Evolutionary conservation across 1,140 invertebrate genomes (phyloP), one percentile per base, ranked within the genome.

Genomic region (Drosophila pectinifera): DNA sequence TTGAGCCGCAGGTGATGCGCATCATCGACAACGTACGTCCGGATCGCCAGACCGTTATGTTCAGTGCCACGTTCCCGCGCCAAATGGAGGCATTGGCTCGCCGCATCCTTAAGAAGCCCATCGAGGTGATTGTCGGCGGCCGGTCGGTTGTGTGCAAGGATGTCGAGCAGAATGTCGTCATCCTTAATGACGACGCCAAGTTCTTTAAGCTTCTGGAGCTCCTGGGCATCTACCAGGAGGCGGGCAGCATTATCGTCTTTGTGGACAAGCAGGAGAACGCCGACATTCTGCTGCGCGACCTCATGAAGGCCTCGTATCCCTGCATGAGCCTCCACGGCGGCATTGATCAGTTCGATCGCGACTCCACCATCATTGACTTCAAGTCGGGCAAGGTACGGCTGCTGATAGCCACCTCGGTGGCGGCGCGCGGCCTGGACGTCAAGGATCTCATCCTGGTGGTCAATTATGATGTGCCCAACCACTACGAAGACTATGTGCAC

Each of bases 401-500:
- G 26, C 91, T 97, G 48, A 95, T 99, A 3, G 98, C 98, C 0
- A 99, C 98, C 0, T 99, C 98, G 11, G 98, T 99, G 0, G 98
- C 98, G 10, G 98, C 98, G 0, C 93, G 99, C 73, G 99, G 99
- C 0, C 93, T 99, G 7, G 99, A 99, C 93, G 99, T 99, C 0
- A 99, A 99, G 92, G 98, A 99, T 83, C 94, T 99, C 4, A 98
- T 99, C 76, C 93, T 99, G 2, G 99, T 99, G 2, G 96, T 99
- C 1, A 99, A 99, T 93, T 99, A 99, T 93, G 99, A 99, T 93
- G 99, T 98, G 92, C 99, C 99, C 0, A 99, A 99, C 94, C 99
- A 99, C 93, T 99, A 99, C 92, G 99, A 99, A 93, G 99, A 99
- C 93, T 99, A 99, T 93, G 99, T 99, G 10, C 99, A 99, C 92